Percentiles rank a stretch among this genome's conserved stretches.
Evolutionary conservation across 2,797 vertebrate genomes (phyloP).

Genomic region (Ctenopoma multispine): DNA sequence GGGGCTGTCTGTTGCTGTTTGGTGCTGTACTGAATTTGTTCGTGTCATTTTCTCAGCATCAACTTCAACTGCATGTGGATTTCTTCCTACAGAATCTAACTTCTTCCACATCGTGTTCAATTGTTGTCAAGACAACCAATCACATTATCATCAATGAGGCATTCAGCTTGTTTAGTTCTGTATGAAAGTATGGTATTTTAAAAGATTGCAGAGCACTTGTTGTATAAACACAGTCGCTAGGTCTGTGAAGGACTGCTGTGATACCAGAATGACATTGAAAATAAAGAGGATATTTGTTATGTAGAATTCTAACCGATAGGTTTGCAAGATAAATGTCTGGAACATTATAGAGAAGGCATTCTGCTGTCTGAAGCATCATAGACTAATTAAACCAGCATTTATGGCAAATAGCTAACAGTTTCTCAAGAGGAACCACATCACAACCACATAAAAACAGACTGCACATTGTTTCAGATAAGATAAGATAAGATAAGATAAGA

Average conservation of each 20-base stretch:
- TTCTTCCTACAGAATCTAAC: background rate
- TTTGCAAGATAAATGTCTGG: slow-evolving; percentile 9
- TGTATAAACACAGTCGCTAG: background rate
- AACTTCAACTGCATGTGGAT: background rate
- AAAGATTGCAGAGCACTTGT: slow-evolving; percentile 25
- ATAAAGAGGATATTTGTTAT: slow-evolving; percentile 7
- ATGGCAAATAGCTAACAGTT: background rate
- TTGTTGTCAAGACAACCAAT: slow-evolving; percentile 23
- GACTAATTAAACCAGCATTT: slow-evolving; percentile 10
- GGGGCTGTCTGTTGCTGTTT: background rate
- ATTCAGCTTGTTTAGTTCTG: background rate
- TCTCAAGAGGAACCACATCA: no score
- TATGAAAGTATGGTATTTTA: slow-evolving; percentile 8
- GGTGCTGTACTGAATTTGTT: slow-evolving; percentile 20
- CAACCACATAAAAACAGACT: no score
- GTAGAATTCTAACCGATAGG: slow-evolving; percentile 12
- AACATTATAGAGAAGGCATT: slow-evolving; percentile 1
- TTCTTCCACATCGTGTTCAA: background rate
- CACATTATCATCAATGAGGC: background rate
- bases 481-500: no score
- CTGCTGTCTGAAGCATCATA: slow-evolving; percentile 1
- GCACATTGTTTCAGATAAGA: no score
- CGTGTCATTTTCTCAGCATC: slow-evolving; percentile 10
- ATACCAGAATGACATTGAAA: slow-evolving; percentile 1
- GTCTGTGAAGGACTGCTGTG: slow-evolving; percentile 8